Base-by-base conservation (phyloP, 2,113 vertebrate species). In the Rhea pennata region DNA sequence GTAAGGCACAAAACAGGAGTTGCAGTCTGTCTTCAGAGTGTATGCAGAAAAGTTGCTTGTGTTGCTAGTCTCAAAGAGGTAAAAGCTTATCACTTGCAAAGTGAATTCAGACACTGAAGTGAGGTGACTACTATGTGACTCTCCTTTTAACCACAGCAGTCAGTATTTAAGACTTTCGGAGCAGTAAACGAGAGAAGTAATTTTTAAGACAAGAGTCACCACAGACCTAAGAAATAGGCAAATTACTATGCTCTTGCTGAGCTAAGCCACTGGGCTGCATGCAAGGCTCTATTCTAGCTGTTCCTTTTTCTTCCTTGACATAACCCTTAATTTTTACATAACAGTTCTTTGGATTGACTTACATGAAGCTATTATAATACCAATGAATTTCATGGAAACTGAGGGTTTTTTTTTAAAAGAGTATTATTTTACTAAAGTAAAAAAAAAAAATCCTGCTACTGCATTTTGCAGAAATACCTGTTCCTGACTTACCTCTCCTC, bases 401-500 rank as follows among this genome's bases (percentile, higher is more conserved):
- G 15, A 2, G 31, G 31, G 10, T 15, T 24, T 70, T 58, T 44
- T 50, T 13, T 4, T 23, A 22, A 39, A 33, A 36, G 5, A 58
- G 12, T 15, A 51, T 40, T 62, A n/a, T 29, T 91, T 79, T n/a
- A 29, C 21, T 58, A 58, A 58, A 58, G 10, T 48, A 26, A 76
- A 59, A 48, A 36, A 36, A 36, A 36, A 7, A 12, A 6, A 67
- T 64, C 77, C 75, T 90, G 44, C 29, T 87, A 58, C 16, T 75
- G 36, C 24, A 22, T 11, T n/a, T 33, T 84, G 82, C n/a, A 84
- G 65, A 83, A 87, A 5, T n/a, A 67, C 7, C 16, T 36, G 1
- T 36, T 65, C 11, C 11, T 39, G 6, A 40, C 89, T 97, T 79
- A 99, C 99, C 98, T 98, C 72, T 98, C 87, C 61, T 51, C 95